A percentile compares a stretch with the other conserved stretches of the same genome.
Conservation (phyloP, 2,797 vertebrate species). For the Lateolabrax maculatus region DNA sequence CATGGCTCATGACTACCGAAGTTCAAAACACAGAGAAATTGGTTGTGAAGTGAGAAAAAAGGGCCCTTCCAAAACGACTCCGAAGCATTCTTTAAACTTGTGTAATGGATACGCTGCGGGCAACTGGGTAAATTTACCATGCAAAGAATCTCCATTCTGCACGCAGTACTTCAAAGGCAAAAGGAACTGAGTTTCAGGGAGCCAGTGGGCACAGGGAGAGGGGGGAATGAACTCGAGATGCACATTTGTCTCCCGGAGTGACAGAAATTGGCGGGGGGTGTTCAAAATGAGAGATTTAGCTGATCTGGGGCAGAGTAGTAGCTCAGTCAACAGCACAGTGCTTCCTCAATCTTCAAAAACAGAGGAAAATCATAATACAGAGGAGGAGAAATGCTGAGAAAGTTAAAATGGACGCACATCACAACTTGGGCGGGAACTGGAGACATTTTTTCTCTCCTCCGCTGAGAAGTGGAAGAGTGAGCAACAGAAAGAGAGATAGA, state of each 20-base stretch:
- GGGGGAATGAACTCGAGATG: conserved; percentile 78
- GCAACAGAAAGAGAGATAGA: conserved; percentile 44
- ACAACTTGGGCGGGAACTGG: conserved; percentile 42
- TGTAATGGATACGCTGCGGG: conserved; percentile 89
- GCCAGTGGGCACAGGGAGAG: conserved; percentile 83
- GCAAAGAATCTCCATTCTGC: conserved; percentile 89
- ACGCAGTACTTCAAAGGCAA: conserved; percentile 87
- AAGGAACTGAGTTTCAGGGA: conserved; percentile 83
- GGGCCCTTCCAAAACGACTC: conserved; percentile 83
- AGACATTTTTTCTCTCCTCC: conserved; percentile 50
- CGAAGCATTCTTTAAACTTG: conserved; percentile 89
- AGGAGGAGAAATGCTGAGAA: conserved; percentile 66
- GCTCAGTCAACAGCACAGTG: conserved; percentile 78
- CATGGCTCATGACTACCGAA: conserved; percentile 88
- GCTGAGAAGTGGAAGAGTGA: conserved; percentile 33
- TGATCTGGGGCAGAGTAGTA: conserved; percentile 82
- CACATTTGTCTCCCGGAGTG: conserved; percentile 86
- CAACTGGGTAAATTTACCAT: conserved; percentile 87
- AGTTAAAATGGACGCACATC: conserved; percentile 53
- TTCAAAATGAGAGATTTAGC: conserved; percentile 84
- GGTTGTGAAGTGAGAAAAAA: conserved; percentile 88
- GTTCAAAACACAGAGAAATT: conserved; percentile 90
- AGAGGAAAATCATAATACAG: conserved; percentile 65
- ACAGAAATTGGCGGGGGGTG: conserved; percentile 83
- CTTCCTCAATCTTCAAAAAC: conserved; percentile 81